These are phyloP conservation scores for Pheosia gnoma DNA, from an alignment of 2,888 invertebrate genomes.

Conservation along the genomic window DNA sequence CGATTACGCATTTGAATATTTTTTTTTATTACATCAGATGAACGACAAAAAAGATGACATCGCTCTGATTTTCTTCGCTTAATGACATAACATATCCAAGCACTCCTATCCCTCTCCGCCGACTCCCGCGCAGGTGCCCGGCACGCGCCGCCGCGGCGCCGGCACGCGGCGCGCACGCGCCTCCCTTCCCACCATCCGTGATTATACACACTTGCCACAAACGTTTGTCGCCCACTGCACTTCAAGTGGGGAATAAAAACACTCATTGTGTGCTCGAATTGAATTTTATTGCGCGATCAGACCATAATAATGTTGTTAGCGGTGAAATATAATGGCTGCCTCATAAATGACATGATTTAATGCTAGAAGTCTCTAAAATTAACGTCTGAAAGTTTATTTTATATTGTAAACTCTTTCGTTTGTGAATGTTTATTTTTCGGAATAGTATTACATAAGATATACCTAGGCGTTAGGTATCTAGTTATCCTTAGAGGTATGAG, in stretches of 20 bases:
- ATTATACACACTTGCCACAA: constrained; percentile 77
- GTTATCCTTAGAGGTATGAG: too few species aligned
- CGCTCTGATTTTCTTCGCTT: constrained; percentile 6
- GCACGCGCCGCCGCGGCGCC: constrained; percentile 44
- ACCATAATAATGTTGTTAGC: constrained; percentile 61
- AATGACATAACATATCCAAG: background rate
- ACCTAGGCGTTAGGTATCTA: too few species aligned
- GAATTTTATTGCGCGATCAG: constrained; percentile 51
- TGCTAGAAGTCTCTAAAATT: background rate
- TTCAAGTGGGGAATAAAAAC: constrained; percentile 62
- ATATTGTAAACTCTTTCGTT: background rate
- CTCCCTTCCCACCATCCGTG: constrained; percentile 39
- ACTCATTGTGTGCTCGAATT: constrained; percentile 57
- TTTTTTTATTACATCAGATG: too few species aligned
- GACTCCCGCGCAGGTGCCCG: constrained; percentile 56
- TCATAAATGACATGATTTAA: background rate
- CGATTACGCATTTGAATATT: too few species aligned
- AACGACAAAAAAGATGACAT: too few species aligned
- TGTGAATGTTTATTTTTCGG: too few species aligned
- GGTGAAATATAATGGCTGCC: constrained; percentile 2
- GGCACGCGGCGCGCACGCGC: constrained; percentile 56
- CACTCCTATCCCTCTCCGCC: constrained; percentile 6
- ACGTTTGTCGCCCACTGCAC: constrained; percentile 57
- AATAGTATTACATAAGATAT: too few species aligned
- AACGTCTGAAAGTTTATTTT: background rate